Evolutionary conservation across 2,113 vertebrate genomes (phyloP).

Genomic region (Chlamydotis undulata): DNA sequence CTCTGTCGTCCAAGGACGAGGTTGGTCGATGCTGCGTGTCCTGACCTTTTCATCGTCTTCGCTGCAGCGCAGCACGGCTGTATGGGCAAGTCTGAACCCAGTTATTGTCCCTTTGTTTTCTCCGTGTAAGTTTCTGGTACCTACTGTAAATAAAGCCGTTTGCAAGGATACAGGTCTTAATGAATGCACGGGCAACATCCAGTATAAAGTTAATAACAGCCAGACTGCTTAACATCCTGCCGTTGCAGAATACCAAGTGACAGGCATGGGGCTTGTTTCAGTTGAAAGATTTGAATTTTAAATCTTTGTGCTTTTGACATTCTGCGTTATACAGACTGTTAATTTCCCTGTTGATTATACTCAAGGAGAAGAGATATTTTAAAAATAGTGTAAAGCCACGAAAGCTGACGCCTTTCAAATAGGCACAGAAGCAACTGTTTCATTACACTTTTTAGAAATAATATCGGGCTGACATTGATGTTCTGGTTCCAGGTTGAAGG

Average conservation of each 20-base stretch:
- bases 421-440: neutral
- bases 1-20: neutral
- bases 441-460: neutral
- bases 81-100: neutral
- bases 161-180: neutral
- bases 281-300: neutral
- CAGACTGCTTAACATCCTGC: neutral
- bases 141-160: rapidly evolving
- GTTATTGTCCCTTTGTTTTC: neutral
- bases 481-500: neutral
- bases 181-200: neutral
- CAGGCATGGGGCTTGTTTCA: neutral
- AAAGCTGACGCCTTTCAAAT: neutral
- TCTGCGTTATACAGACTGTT: neutral
- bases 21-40: neutral
- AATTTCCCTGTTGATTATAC: neutral
- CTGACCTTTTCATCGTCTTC: neutral
- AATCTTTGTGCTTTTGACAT: neutral
- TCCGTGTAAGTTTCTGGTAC: rapidly evolving
- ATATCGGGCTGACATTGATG: neutral
- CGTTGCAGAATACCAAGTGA: neutral
- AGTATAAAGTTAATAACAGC: neutral
- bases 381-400: neutral
- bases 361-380: neutral
- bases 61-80: rapidly evolving